Base-by-base conservation (phyloP, 2,113 vertebrate species). In the Malurus alboscapulatus region DNA sequence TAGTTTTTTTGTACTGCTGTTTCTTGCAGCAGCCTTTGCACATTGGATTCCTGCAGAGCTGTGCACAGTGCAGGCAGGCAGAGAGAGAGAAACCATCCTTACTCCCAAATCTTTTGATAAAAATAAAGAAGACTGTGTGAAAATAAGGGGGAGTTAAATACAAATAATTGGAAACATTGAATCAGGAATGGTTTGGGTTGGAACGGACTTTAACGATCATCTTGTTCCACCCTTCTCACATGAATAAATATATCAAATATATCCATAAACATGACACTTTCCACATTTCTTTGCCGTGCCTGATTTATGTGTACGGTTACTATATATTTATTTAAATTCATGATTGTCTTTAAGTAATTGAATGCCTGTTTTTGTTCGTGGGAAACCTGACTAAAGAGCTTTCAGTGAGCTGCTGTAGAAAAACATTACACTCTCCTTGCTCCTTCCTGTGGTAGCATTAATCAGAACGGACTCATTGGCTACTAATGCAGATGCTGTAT, bases 241-340 rank as follows among this genome's bases (percentile, higher is more conserved):
- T 62, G 32, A 72, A 45, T 36, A 40, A 84, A 74, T 40, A 19
- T 14, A 57, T 36, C 36, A 36, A 36, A 36, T 36, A 36, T 8
- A 36, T 36, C 8, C 36, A 36, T 36, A 36, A 36, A 36, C 36
- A 36, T 36, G 65, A 15, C 1, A 3, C 30, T 72, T 80, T 14
- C 20, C 9, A 0, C 25, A 13, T 48, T 89, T 24, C 8, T 74
- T 83, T 55, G 55, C 77, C 51, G 22, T 53, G 9, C 30, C 10
- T 71, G 55, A 93, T 93, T 93, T 90, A n/a, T 68, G 42, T 44
- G 48, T 69, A 44, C 0, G 1, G 14, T 72, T 93, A 71, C 88
- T 85, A 94, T 90, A 95, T 73, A 73, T 36, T 88, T 89, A 78
- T n/a, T 96, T 85, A 87, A 92, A 95, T 96, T 92, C 97, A 95